Evolutionary conservation across 2,113 vertebrate species (phyloP).

Genomic region (Grus americana): DNA sequence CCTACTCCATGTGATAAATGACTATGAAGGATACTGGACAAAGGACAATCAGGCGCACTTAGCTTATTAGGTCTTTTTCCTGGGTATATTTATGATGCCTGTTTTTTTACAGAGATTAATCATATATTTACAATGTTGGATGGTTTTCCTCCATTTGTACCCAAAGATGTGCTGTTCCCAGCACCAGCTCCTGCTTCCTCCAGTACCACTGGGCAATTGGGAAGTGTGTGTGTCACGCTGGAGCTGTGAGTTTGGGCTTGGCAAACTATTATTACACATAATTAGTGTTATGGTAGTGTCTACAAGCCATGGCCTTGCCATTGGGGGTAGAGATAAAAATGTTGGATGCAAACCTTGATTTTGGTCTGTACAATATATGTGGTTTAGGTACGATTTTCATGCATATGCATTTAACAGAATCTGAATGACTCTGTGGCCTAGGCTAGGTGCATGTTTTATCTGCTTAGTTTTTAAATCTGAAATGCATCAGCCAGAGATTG

Average conservation of each 20-base stretch:
- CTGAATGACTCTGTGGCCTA: background rate
- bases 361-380: background rate
- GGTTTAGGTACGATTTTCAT: background rate
- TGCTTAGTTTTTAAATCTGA: background rate
- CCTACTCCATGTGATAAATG: background rate
- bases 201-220: background rate
- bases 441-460: background rate
- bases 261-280: background rate
- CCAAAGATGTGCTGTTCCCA: background rate
- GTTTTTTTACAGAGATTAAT: constrained; percentile 1
- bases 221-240: background rate
- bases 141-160: background rate
- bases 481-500: background rate
- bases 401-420: background rate
- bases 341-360: background rate
- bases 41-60: background rate
- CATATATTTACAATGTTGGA: background rate
- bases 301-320: background rate
- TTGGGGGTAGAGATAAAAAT: background rate
- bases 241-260: background rate
- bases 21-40: background rate
- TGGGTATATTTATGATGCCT: background rate
- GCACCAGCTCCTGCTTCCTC: background rate
- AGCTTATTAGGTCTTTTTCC: background rate
- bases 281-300: background rate